Base-by-base conservation (phyloP, 2,888 invertebrate species). In the Clistopyga incitator region DNA sequence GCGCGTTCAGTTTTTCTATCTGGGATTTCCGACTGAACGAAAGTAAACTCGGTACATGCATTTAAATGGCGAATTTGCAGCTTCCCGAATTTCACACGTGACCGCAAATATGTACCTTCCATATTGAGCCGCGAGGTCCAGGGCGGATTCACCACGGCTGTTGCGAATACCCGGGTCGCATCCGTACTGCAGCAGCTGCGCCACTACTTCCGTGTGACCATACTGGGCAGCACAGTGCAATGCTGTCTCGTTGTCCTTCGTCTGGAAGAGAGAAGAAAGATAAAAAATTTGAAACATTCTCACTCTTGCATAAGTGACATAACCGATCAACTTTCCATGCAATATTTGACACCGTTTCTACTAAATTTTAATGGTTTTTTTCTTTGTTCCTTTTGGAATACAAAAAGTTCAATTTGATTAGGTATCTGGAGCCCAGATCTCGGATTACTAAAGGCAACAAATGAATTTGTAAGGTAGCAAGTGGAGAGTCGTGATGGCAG, bases 81-180 rank as follows among this genome's bases (percentile, higher is more conserved):
- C n/a, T 72, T 42, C 11, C 59, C 56, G 3, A 67, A 34, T 34
- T 74, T 56, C 11, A 80, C 25, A 50, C 45, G 20, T 13, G 34
- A 45, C 25, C 3, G 54, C 13, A 18, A 56, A 81, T 84, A 91
- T 94, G 94, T 92, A 96, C 96, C 96, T 95, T 90, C 97, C 98
- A 93, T 97, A 98, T 94, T 98, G 98, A 74, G 98, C 97, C 10
- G 99, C 99, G 83, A 99, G 95, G 93, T 99, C 99, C 90, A 99
- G 94, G 0, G 99, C 97, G 47, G 98, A 98, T 93, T 99, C 99
- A 75, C 97, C 97, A 83, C 97, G 96, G 88, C 95, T 95, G 93
- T 98, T 98, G 87, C 96, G 95, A 90, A 98, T 96, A 87, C 96
- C 96, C 61, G 98, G 97, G 94, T 99, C 98, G 89, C 98, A 98